These are phyloP conservation scores for Melanchra persicariae DNA, from an alignment of 2,888 invertebrate genomes.

Conservation along the genomic window DNA sequence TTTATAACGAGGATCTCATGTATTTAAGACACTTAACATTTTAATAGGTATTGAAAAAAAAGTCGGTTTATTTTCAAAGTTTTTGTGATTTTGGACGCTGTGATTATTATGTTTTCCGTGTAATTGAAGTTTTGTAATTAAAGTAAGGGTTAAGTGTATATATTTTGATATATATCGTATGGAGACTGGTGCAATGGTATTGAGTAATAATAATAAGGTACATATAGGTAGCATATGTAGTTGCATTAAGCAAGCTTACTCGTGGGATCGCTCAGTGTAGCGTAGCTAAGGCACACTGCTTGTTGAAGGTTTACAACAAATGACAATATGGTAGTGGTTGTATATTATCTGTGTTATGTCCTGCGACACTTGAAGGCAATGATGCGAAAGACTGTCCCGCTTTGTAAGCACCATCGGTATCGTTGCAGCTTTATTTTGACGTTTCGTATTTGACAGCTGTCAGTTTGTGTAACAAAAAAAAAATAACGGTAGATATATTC, in stretches of 20 bases:
- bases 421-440: constrained; percentile 17
- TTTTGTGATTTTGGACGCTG: constrained; percentile 83
- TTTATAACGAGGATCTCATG: constrained; percentile 84
- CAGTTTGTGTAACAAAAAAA: neutral
- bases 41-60: constrained; percentile 61
- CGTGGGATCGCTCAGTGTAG: constrained; percentile 46
- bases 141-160: constrained; percentile 71
- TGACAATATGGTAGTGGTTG: constrained; percentile 84
- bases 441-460: constrained; percentile 39
- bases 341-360: constrained; percentile 68
- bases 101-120: constrained; percentile 80
- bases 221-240: constrained; percentile 61
- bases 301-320: constrained; percentile 75
- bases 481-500: neutral
- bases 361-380: constrained; percentile 71
- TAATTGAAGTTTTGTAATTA: constrained; percentile 69
- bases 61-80: constrained; percentile 65
- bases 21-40: constrained; percentile 74
- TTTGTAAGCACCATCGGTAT: constrained; percentile 33
- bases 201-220: constrained; percentile 58
- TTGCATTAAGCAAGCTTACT: constrained; percentile 55
- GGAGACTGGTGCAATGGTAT: constrained; percentile 81
- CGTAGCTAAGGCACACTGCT: constrained; percentile 64
- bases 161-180: constrained; percentile 75
- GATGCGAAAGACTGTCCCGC: constrained; percentile 58